Evolutionary conservation across 1,140 invertebrate species (phyloP).

Genomic region (Pectinophora gossypiella): DNA sequence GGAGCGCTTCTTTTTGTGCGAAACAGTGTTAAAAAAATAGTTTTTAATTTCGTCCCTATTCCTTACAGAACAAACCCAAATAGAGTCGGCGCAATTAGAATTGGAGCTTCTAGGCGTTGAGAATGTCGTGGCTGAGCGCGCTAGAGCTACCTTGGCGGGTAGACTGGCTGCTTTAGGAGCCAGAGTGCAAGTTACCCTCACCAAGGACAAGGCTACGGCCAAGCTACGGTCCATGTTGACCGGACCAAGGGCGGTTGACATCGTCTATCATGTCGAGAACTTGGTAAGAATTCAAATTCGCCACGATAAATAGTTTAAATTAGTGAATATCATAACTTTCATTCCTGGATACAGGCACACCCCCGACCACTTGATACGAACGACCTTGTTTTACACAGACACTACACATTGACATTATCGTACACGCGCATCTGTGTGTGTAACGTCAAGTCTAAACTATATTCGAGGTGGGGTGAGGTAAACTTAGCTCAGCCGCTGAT

Average conservation of each 20-base stretch:
- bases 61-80: slow-evolving; percentile 49
- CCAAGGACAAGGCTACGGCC: slow-evolving; percentile 27
- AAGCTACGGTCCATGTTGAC: slow-evolving; percentile 31
- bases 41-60: background rate
- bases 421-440: too few species aligned
- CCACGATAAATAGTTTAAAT: too few species aligned
- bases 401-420: too few species aligned
- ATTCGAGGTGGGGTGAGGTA: too few species aligned
- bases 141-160: slow-evolving; percentile 27
- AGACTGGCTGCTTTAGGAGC: slow-evolving; percentile 42
- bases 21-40: too few species aligned
- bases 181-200: slow-evolving; percentile 38
- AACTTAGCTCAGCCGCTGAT: too few species aligned
- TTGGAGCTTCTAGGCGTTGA: slow-evolving; percentile 50
- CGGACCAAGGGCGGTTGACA: slow-evolving; percentile 47
- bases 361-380: too few species aligned
- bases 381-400: too few species aligned
- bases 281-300: slow-evolving; percentile 43
- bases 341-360: too few species aligned
- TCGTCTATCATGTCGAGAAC: slow-evolving; percentile 58
- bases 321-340: too few species aligned
- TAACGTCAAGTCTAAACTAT: too few species aligned
- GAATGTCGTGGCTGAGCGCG: slow-evolving; percentile 24
- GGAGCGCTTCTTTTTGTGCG: too few species aligned
- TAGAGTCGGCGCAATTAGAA: slow-evolving; percentile 57